A percentile compares a stretch with the other conserved stretches of the same genome.
phyloP scores from a whole-genome alignment of 2,797 vertebrate species.

The Coracias cyanogaster region DNA sequence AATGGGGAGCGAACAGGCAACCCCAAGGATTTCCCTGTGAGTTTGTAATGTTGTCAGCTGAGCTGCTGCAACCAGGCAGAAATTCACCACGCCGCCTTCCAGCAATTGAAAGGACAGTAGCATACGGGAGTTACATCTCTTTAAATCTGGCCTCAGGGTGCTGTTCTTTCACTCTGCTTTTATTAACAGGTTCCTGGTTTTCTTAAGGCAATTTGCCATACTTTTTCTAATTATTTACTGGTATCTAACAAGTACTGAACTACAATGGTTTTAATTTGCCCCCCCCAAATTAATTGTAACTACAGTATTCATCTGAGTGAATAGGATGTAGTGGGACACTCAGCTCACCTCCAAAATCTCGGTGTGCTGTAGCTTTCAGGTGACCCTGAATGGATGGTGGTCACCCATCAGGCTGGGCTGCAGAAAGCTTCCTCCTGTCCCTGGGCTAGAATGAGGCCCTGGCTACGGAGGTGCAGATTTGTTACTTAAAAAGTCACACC shows the following conservation, averaged over 20 bases:
- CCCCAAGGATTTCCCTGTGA: neutral
- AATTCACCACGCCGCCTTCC: neutral
- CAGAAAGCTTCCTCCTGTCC: neutral
- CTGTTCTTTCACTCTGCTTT: neutral
- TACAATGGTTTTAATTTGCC: neutral
- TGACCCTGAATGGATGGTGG: neutral
- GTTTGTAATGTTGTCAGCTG: neutral
- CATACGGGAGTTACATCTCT: neutral
- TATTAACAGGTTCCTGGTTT: neutral
- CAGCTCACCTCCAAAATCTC: neutral
- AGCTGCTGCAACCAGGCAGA: neutral
- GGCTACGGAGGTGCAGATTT: neutral
- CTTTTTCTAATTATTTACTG: neutral
- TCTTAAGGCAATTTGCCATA: neutral
- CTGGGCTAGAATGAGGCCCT: neutral
- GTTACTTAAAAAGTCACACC: neutral
- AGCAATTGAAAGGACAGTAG: neutral
- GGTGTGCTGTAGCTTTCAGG: neutral
- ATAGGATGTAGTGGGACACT: neutral
- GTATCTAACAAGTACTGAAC: neutral
- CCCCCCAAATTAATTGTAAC: neutral
- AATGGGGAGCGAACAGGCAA: neutral
- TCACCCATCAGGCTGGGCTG: neutral
- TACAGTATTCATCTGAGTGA: neutral
- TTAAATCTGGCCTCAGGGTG: neutral